phyloP scores from a whole-genome alignment of 2,113 vertebrate species.

The Silurus meridionalis region DNA sequence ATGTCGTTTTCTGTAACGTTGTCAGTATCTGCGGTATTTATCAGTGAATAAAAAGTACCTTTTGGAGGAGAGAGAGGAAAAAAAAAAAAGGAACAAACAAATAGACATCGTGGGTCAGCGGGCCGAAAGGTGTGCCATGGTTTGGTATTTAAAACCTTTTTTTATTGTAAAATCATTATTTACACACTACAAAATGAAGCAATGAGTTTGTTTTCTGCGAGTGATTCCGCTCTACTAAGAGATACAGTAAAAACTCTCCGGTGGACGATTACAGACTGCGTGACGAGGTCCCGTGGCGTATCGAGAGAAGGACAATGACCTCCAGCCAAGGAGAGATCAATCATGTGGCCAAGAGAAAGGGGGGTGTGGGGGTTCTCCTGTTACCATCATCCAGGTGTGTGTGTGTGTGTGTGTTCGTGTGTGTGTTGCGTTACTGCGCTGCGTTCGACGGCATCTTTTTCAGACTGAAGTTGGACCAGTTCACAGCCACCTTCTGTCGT shows the following conservation, averaged over 20 bases:
- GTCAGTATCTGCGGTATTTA: slow-evolving; percentile 15
- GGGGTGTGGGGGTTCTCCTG: slow-evolving; percentile 38
- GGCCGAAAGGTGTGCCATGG: slow-evolving; percentile 7
- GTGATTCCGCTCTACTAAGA: slow-evolving; percentile 55
- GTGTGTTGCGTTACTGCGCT: slow-evolving; percentile 83
- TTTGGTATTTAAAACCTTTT: slow-evolving; percentile 74
- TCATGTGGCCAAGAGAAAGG: slow-evolving; percentile 53
- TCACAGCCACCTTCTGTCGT: slow-evolving; percentile 96
- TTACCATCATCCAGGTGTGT: slow-evolving; percentile 59
- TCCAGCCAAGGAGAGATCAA: slow-evolving; percentile 65
- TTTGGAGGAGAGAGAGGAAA: slow-evolving; percentile 59
- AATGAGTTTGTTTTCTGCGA: slow-evolving; percentile 58
- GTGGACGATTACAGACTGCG: slow-evolving; percentile 58
- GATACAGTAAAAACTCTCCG: slow-evolving; percentile 53
- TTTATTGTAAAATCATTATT: slow-evolving; percentile 77
- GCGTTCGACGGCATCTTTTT: slow-evolving; percentile 95
- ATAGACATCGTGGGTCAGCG: slow-evolving; percentile 19
- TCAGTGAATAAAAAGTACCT: slow-evolving; percentile 47
- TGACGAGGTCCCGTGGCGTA: slow-evolving; percentile 67
- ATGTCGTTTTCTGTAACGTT: not conserved
- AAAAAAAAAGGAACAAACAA: slow-evolving; percentile 4
- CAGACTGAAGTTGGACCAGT: slow-evolving; percentile 99
- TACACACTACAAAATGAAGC: slow-evolving; percentile 74
- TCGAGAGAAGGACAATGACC: slow-evolving; percentile 64
- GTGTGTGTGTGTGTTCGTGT: slow-evolving; percentile 1